These are phyloP conservation scores for Notarius quadriscutis DNA, from an alignment of 2,113 vertebrate species.

Conservation along the genomic window DNA sequence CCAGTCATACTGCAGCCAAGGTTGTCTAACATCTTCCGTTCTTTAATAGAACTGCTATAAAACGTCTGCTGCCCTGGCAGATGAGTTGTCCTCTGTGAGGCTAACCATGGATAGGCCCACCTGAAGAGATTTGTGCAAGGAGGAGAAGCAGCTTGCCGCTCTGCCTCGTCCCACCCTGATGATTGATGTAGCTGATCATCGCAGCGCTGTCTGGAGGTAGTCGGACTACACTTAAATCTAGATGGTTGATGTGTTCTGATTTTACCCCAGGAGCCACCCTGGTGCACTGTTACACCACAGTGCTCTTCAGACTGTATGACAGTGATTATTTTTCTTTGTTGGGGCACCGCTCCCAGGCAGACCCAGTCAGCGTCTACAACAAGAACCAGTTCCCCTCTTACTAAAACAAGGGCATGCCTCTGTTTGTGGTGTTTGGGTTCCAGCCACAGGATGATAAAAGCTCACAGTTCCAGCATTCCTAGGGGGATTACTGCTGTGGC, in stretches of 20 bases:
- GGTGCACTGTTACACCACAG: neutral
- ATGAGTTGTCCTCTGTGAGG: neutral
- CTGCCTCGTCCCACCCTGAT: neutral
- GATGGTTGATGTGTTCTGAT: neutral
- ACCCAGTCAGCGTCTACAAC: neutral
- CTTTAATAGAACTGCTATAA: neutral
- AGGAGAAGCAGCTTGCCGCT: neutral
- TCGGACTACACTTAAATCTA: neutral
- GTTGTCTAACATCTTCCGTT: neutral
- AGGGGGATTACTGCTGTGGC: neutral
- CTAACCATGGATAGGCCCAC: neutral
- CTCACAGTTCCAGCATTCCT: neutral
- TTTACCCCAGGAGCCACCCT: neutral
- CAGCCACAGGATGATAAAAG: neutral
- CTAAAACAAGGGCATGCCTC: neutral
- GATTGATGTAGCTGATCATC: neutral
- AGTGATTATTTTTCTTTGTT: neutral
- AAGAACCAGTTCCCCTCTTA: neutral
- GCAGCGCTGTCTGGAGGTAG: neutral
- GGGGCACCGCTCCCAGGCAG: neutral
- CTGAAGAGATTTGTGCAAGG: neutral
- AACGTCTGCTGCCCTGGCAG: neutral
- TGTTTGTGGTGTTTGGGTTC: neutral
- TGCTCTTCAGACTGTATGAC: neutral
- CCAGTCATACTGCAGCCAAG: neutral